Evolutionary conservation across 92 coral and sea anemone genomes (phyloP).

Genomic region (Siderastrea radians): DNA sequence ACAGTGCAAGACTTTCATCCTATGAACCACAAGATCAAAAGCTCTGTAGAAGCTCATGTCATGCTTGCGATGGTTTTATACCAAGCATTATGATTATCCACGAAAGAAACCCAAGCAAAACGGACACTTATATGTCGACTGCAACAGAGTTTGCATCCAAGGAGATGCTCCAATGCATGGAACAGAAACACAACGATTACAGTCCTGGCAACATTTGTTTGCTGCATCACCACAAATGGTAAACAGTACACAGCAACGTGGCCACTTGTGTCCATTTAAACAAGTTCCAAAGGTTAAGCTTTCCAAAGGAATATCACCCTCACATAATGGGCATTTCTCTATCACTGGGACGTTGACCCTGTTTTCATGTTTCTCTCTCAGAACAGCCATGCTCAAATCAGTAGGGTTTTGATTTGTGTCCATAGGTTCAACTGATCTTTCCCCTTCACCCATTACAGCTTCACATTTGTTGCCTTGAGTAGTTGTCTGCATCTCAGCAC

Average conservation of each 20-base stretch:
- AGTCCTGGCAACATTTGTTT: conserved; percentile 65
- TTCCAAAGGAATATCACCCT: conserved; percentile 46
- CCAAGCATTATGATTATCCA: neutral
- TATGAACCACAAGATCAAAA: too few species aligned
- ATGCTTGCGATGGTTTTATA: too few species aligned
- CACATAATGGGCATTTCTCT: conserved; percentile 54
- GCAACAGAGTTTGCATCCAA: conserved; percentile 21
- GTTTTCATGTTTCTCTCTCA: neutral
- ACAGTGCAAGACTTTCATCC: too few species aligned
- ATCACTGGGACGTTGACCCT: conserved; percentile 9
- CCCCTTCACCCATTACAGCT: neutral
- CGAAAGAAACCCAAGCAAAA: conserved; percentile 62
- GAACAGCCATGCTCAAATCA: neutral
- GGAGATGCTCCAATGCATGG: conserved; percentile 36
- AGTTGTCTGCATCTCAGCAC: neutral
- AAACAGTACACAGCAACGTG: conserved; percentile 58
- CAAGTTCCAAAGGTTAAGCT: conserved; percentile 50
- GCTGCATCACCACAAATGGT: conserved; percentile 39
- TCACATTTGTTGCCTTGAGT: neutral
- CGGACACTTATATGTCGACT: conserved; percentile 42
- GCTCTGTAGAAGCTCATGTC: too few species aligned
- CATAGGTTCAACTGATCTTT: neutral
- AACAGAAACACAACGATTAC: conserved; percentile 48
- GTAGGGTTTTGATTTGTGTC: neutral
- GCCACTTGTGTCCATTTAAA: conserved; percentile 60